phyloP scores from a whole-genome alignment of 2,888 invertebrate species.

The Drosophila mercatorum region DNA sequence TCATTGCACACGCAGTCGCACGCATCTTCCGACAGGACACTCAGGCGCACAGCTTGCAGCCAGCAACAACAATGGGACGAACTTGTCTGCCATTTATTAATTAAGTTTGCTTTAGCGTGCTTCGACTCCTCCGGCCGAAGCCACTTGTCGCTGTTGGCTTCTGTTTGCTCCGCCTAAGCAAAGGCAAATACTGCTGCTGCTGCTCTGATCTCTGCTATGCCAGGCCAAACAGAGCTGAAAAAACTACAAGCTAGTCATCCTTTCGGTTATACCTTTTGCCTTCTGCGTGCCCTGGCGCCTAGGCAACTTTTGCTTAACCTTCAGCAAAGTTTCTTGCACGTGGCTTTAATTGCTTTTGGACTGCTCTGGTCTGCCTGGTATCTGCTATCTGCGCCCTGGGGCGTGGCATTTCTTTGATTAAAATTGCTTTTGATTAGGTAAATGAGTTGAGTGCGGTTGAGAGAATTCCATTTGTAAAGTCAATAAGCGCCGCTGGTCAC shows the following conservation, averaged over 20 bases:
- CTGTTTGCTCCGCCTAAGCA: slow-evolving; percentile 43
- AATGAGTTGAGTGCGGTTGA: slow-evolving; percentile 59
- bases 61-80: slow-evolving; percentile 25
- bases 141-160: slow-evolving; percentile 15
- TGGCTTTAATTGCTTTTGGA: slow-evolving; percentile 77
- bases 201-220: slow-evolving; percentile 49
- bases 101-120: slow-evolving; percentile 71
- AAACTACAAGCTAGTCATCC: slow-evolving; percentile 31
- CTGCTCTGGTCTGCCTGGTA: slow-evolving; percentile 6
- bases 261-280: slow-evolving; percentile 23
- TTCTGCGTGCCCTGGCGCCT: slow-evolving; percentile 7
- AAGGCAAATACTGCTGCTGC: slow-evolving; percentile 37
- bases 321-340: slow-evolving; percentile 69
- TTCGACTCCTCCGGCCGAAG: neutral
- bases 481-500: slow-evolving; percentile 45
- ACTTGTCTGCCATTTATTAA: slow-evolving; percentile 66
- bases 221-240: slow-evolving; percentile 28
- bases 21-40: slow-evolving; percentile 27
- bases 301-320: slow-evolving; percentile 69
- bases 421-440: slow-evolving; percentile 78
- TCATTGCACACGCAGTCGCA: slow-evolving; percentile 66
- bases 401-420: slow-evolving; percentile 63
- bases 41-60: slow-evolving; percentile 50
- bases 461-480: slow-evolving; percentile 57
- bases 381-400: slow-evolving; percentile 19